Evolutionary conservation across 2,113 vertebrate genomes (phyloP).

Genomic region (Percopsis transmontana): DNA sequence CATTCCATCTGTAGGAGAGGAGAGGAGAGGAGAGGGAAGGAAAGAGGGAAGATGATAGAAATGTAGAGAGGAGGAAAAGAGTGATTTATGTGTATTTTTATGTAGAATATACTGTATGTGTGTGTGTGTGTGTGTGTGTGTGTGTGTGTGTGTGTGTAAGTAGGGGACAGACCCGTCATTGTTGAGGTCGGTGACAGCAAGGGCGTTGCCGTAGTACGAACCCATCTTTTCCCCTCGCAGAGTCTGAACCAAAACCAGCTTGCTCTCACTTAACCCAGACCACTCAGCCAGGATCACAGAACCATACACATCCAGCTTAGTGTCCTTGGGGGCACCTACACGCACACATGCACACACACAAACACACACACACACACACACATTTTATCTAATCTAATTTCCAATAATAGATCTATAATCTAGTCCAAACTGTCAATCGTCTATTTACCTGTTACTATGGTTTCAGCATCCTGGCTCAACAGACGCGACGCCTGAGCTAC

Average conservation of each 20-base stretch:
- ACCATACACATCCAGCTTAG: background rate
- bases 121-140: background rate
- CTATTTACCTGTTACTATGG: conserved; percentile 64
- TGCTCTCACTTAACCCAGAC: conserved; percentile 47
- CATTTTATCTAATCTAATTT: background rate
- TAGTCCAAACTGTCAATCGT: background rate
- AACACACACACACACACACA: background rate
- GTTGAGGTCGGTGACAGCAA: conserved; percentile 87
- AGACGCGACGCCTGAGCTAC: conserved; percentile 51
- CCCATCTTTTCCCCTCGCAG: conserved; percentile 86
- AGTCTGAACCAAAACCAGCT: conserved; percentile 24
- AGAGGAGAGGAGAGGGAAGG: background rate
- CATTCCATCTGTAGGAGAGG: conserved; percentile 83
- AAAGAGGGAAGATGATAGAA: background rate
- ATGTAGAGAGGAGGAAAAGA: background rate
- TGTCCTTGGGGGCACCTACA: background rate
- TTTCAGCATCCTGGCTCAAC: conserved; percentile 53
- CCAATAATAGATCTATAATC: background rate
- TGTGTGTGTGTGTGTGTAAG: conserved; percentile 2
- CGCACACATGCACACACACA: background rate
- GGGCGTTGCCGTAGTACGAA: conserved; percentile 89
- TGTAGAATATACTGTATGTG: no score
- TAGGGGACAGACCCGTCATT: conserved; percentile 80
- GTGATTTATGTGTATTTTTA: background rate
- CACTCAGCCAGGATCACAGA: conserved; percentile 1